Evolutionary conservation across 2,113 vertebrate genomes (phyloP), one percentile per base, ranked within the genome.

Genomic region (Gnathochromis pfefferi): DNA sequence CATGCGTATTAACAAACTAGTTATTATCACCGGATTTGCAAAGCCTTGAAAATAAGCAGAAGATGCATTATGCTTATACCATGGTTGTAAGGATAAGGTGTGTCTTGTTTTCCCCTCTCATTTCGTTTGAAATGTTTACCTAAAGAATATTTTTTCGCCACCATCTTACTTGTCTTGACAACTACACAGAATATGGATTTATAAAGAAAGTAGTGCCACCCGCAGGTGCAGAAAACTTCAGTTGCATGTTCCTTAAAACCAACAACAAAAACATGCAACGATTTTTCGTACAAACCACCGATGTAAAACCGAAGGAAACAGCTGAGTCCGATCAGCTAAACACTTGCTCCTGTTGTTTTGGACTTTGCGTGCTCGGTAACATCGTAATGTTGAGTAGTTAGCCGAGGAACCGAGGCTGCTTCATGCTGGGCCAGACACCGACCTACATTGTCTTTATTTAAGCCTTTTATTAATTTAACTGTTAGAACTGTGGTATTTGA

Each of bases 231-330:
- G 70, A 17, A 75, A 75, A 75, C 40, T 16, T 47, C 4, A 28
- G 16, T 31, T 49, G 16, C 9, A 31, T 11, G 16, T 49, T 78
- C 42, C 23, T 78, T 28, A 78, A 49, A 78, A 12, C 9, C 16
- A 78, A 28, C 23, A 75, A 45, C 23, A 28, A 73, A 75, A 11
- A 75, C 68, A 47, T 0, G 0, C 3, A 73, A 23, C 40, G 1
- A 10, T 75, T 26, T 75, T 75, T 47, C 1, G 23, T 0, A 23
- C 42, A 47, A 75, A 75, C 6, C 70, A 49, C 42, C 17, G 6
- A 49, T 0, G 14, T 19, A 75, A 75, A 75, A 49, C 42, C 0
- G 16, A 49, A 78, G 42, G 23, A 40, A 58, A 26, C 53, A 28
- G 79, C 21, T 9, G 17, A 58, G 80, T 60, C 16, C 7, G 21